Base-by-base conservation (phyloP, 1,140 invertebrate genomes). In the Nilaparvata lugens region DNA sequence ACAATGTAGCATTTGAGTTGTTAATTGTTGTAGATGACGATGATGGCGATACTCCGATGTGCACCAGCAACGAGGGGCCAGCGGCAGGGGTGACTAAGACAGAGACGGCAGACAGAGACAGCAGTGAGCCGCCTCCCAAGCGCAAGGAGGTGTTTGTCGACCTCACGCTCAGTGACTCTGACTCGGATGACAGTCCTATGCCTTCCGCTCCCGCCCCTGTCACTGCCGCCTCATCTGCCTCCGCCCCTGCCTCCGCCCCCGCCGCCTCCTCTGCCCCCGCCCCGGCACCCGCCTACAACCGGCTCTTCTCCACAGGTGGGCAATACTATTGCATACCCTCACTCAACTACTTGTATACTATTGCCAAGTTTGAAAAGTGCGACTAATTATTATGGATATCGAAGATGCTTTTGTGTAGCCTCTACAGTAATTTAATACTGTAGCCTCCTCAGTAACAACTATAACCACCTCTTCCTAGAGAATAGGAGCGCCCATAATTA, bases 81-180 rank as follows among this genome's bases (percentile, higher is more conserved):
- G 42, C 11, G 2, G 18, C 4, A 35, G 14, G 7, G 4, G 16
- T 5, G n/a, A n/a, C 31, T 2, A 11, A 6, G 4, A 14, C 2
- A 14, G 48, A 28, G 23, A 21, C 42, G 23, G 45, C 48, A n/a
- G n/a, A n/a, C n/a, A n/a, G n/a, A n/a, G n/a, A n/a, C n/a, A n/a
- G n/a, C 35, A 28, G n/a, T 14, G 2, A 19, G 1, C 16, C 43
- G 23, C 14, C 45, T 35, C 23, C 45, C 18, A n/a, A 43, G 16
- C 58, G 43, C 31, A 71, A 71, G 64, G 71, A 72, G 58, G 66
- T 67, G 7, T 62, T 69, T 18, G 68, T 69, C n/a, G 68, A 70
- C 9, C 63, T 70, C 52, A 71, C 70, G 0, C 61, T 71, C 1
- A 71, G 70, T 58, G 68, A 71, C 53, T 67, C 65, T 35, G 67